phyloP scores from a whole-genome alignment of 2,797 vertebrate genomes.

The Coendou prehensilis region DNA sequence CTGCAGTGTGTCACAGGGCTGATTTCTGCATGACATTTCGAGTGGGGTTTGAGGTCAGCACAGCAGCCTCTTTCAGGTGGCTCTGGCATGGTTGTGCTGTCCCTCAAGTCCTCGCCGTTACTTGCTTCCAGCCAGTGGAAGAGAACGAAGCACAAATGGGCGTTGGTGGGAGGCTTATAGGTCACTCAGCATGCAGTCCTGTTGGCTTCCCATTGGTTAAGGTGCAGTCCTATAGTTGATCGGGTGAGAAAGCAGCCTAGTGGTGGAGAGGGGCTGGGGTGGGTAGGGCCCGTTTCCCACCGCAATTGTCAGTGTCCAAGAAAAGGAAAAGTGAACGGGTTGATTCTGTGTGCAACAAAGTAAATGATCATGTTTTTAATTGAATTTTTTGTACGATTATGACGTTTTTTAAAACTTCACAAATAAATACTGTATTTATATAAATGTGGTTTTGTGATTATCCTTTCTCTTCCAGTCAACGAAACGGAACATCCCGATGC shows the following conservation, averaged over 20 bases:
- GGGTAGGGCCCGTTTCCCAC: background rate
- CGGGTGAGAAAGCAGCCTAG: background rate
- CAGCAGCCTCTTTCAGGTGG: background rate
- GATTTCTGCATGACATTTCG: background rate
- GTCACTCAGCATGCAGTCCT: background rate
- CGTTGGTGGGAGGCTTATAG: background rate
- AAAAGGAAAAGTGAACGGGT: background rate
- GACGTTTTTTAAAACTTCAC: background rate
- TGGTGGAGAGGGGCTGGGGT: background rate
- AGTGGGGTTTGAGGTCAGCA: background rate
- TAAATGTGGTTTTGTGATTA: slow-evolving; percentile 31
- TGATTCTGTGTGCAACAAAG: background rate
- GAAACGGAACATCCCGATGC: slow-evolving; percentile 99
- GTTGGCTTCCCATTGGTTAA: background rate
- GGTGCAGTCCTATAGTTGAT: background rate
- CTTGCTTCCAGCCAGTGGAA: background rate
- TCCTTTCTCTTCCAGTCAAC: slow-evolving; percentile 93
- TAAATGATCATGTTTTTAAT: background rate
- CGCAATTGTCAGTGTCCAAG: background rate
- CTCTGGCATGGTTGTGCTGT: background rate
- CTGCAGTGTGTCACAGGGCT: background rate
- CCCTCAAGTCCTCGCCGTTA: background rate
- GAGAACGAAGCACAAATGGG: background rate
- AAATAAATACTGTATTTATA: background rate
- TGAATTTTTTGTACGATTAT: background rate